Conservation (phyloP, 2,888 invertebrate genomes). For the Megastigmus dorsalis region DNA sequence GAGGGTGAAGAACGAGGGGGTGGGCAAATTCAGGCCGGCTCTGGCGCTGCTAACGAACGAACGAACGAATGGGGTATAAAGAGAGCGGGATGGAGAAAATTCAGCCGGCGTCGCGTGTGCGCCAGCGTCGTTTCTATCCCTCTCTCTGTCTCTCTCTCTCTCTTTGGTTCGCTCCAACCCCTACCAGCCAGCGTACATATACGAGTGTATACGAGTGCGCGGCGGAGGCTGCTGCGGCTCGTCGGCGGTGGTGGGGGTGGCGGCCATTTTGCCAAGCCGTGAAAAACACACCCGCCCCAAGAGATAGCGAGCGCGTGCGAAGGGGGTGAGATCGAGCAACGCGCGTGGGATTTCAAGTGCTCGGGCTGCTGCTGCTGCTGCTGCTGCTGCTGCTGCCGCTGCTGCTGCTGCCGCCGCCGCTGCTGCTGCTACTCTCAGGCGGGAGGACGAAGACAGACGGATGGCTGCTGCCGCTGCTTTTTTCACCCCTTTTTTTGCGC, state of each 20-base stretch:
- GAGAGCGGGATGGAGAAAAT: constrained; percentile 73
- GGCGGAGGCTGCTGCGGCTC: background rate
- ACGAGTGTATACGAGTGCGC: constrained; percentile 1
- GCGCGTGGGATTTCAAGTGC: constrained; percentile 53
- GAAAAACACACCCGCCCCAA: constrained; percentile 73
- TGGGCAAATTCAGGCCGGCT: constrained; percentile 40
- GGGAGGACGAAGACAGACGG: constrained; percentile 53
- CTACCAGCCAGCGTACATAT: constrained; percentile 46
- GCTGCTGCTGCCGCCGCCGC: constrained; percentile 34
- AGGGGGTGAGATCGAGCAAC: constrained; percentile 58
- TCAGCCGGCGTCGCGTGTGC: constrained; percentile 66
- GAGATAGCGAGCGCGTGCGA: constrained; percentile 60
- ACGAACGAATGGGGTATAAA: constrained; percentile 71
- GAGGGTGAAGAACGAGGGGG: constrained; percentile 45
- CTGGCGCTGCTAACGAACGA: constrained; percentile 56
- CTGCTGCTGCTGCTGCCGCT: constrained; percentile 14
- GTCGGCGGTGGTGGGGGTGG: constrained; percentile 60
- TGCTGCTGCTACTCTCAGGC: constrained; percentile 11
- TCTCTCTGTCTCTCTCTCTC: constrained; percentile 7
- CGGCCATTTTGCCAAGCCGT: constrained; percentile 73
- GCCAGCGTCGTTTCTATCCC: constrained; percentile 45
- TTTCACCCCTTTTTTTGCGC: constrained; percentile 47
- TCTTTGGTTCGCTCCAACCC: constrained; percentile 38
- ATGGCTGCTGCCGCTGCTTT: constrained; percentile 47
- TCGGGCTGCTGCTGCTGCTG: background rate